Evolutionary conservation across 2,888 invertebrate species (phyloP), one percentile per base, ranked within the genome.

Genomic region (Agriotes lineatus): DNA sequence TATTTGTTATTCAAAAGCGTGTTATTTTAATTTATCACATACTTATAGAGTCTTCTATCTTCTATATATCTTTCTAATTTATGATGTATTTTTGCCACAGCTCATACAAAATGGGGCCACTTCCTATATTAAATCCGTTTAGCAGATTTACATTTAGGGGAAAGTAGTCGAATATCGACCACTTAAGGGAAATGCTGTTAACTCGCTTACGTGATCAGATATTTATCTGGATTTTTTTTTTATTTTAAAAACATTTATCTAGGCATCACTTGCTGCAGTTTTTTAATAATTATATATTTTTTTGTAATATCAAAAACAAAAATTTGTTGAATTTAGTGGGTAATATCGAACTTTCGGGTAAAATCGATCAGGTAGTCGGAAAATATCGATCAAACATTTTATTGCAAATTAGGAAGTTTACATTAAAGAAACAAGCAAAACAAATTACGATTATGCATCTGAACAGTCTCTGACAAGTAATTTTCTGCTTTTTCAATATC

Each of bases 291-390:
- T 45, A 20, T 19, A 19, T 45, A 45, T 45, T 45, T 45, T 45
- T 45, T 45, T 45, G 45, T 20, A 9, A 45, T 45, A 18, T 18
- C 45, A 45, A 20, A 45, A 45, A 45, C 45, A 45, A 45, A 45
- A 9, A 45, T 5, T 45, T 19, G 18, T 6, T 16, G 19, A 19
- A 14, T 20, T 19, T 45, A 45, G 45, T 16, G 18, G 45, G 45
- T 45, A 45, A 45, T 45, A 45, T 45, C 45, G 45, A 45, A 9
- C 20, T 45, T 14, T 45, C 20, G 45, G 45, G 19, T 45, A 45
- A 45, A 45, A 45, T 45, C 19, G 45, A 45, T 45, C 45, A 45
- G 45, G 45, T 20, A 45, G 45, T 45, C 20, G 45, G 20, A 9
- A 9, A 45, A 45, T 45, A 45, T 45, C 45, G 45, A 45, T 45